Evolutionary conservation across 2,888 invertebrate genomes (phyloP).

Genomic region (Chironomus riparius): DNA sequence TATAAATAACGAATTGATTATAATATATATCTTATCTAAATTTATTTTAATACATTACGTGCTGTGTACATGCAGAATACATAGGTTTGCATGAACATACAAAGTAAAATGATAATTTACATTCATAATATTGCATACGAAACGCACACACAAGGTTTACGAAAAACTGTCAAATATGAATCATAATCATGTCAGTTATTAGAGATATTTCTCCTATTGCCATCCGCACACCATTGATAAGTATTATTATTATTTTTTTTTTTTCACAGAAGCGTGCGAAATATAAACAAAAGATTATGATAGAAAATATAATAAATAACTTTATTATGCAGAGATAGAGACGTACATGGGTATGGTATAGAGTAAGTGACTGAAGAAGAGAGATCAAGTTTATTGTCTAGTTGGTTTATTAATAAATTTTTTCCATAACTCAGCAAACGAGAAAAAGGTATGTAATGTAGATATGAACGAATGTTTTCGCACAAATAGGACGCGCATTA

Average conservation of each 20-base stretch:
- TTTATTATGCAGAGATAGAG: slow-evolving; percentile 9
- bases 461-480: slow-evolving; percentile 7
- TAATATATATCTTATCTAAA: neutral
- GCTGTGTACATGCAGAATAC: neutral
- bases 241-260: neutral
- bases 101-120: no score
- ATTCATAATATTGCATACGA: no score
- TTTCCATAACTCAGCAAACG: neutral
- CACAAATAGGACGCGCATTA: slow-evolving; percentile 5
- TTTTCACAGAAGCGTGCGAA: slow-evolving; percentile 13
- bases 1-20: neutral
- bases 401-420: slow-evolving; percentile 3
- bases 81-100: neutral
- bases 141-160: neutral
- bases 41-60: neutral
- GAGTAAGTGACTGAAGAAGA: neutral
- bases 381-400: slow-evolving; percentile 10
- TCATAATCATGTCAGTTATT: slow-evolving; percentile 18
- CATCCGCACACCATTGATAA: neutral
- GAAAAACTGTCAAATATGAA: slow-evolving; percentile 21
- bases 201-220: neutral
- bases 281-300: slow-evolving; percentile 26
- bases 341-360: no score
- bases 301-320: slow-evolving; percentile 18
- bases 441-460: neutral